Evolutionary conservation across 2,888 invertebrate genomes (phyloP), one percentile per base, ranked within the genome.

Genomic region (Coelopa pilipes): DNA sequence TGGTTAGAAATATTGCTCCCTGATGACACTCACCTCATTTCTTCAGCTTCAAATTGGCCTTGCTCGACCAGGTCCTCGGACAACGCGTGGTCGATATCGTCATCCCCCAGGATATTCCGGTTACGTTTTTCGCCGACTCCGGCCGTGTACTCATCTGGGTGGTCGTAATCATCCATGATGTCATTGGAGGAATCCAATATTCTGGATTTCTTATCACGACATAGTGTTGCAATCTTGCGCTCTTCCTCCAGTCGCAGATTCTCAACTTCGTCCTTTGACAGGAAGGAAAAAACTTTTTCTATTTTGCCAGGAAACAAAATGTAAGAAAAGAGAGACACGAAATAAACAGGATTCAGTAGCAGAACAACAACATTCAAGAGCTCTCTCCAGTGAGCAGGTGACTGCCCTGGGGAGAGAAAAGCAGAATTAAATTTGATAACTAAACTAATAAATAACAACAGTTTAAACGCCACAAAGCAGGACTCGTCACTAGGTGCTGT

Each of bases 221-320:
- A 84, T 78, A 88, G 78, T 76, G 87, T 87, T 83, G 94, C 94
- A 88, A 96, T 94, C 90, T 95, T 96, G 87, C 91, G 92, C 84
- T 95, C 95, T 91, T 97, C 97, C 90, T 97, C 96, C 85, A 96
- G 96, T 89, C 93, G 95, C 91, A 97, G 92, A 89, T 95, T 93
- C 89, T 96, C 96, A 83, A 97, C 92, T 90, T 97, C 97, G 89
- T 96, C 96, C 87, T 94, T 93, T 87, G 96, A 96, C 86, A 97
- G 91, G 89, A 96, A 97, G 88, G 95, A 94, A 90, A 97, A 97
- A 87, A 95, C 93, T 92, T 95, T 95, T 80, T 94, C 96, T 95
- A 77, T 63, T 79, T 76, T 7, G 69, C 70, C 75, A 89, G 47
- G 59, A 19, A 57, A 1, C 69, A 60, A 2, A 34, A n/a, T 17